These are phyloP conservation scores for Callinectes sapidus DNA, from an alignment of 2,888 invertebrate species.

Conservation along the genomic window DNA sequence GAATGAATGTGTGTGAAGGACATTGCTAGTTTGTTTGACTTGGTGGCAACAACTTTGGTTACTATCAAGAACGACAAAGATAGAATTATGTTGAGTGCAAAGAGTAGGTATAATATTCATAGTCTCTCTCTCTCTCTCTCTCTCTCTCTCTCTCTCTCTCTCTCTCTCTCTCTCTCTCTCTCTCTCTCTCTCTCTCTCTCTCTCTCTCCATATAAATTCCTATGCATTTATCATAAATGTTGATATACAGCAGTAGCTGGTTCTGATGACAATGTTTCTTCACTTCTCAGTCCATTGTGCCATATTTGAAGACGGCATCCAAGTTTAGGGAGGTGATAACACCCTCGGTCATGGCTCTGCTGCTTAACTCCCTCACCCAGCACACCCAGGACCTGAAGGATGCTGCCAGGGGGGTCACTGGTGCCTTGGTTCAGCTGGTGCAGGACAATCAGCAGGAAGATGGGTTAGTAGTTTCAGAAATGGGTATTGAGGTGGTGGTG, in stretches of 20 bases:
- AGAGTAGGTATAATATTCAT: too few relatives aligned
- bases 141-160: background rate
- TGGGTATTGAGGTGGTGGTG: background rate
- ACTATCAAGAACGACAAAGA: too few relatives aligned
- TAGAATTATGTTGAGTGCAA: too few relatives aligned
- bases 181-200: background rate
- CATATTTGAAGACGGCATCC: constrained; percentile 19
- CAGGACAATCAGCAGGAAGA: constrained; percentile 10
- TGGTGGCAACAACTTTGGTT: too few relatives aligned
- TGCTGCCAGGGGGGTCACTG: constrained; percentile 50
- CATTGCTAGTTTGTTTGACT: too few relatives aligned
- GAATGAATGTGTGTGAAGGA: too few relatives aligned
- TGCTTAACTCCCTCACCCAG: constrained; percentile 44
- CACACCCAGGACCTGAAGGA: constrained; percentile 37
- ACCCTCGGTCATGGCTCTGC: background rate
- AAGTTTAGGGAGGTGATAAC: constrained; percentile 39
- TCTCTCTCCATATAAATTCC: background rate
- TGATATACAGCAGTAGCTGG: background rate
- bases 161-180: background rate
- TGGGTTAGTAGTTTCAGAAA: constrained; percentile 28
- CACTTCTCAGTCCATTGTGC: constrained; percentile 31
- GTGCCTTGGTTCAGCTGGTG: constrained; percentile 50
- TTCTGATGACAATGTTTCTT: background rate
- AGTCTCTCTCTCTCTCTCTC: too few relatives aligned
- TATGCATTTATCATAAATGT: background rate